Conservation (phyloP, 2,888 invertebrate species). For the Myopa tessellatipennis region DNA sequence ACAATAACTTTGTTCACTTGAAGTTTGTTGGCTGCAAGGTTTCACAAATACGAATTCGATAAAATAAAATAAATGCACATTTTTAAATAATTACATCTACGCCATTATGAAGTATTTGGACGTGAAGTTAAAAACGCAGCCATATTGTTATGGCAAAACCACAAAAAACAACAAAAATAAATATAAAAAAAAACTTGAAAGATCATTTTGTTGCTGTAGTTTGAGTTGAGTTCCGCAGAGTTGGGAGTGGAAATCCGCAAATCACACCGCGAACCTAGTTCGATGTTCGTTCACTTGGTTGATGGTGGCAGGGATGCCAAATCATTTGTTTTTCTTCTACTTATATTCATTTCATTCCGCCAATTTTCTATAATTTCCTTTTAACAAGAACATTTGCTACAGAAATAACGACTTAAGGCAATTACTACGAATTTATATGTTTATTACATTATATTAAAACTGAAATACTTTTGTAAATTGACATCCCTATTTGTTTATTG, state of each 20-base stretch:
- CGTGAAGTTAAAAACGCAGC: conserved; percentile 31
- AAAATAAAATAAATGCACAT: conserved; percentile 6
- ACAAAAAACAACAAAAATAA: conserved; percentile 26
- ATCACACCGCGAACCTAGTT: neutral
- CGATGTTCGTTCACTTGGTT: conserved; percentile 17
- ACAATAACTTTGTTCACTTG: neutral
- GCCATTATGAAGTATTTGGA: conserved; percentile 12
- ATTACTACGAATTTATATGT: neutral
- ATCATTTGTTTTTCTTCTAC: no score
- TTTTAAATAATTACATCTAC: neutral
- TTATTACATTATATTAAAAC: neutral
- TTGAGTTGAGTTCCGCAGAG: neutral
- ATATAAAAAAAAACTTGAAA: conserved; percentile 25
- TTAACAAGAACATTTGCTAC: neutral
- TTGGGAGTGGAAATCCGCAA: conserved; percentile 12
- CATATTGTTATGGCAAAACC: conserved; percentile 36
- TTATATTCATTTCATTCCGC: no score
- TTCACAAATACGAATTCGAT: neutral
- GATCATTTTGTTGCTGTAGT: conserved; percentile 28
- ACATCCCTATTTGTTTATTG: neutral
- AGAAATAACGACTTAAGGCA: no score
- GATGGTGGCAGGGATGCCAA: neutral
- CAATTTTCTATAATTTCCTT: neutral
- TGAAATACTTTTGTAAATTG: neutral
- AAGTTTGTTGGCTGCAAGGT: no score